Conservation (phyloP, 2,888 invertebrate species). For the Coremacera marginata region DNA sequence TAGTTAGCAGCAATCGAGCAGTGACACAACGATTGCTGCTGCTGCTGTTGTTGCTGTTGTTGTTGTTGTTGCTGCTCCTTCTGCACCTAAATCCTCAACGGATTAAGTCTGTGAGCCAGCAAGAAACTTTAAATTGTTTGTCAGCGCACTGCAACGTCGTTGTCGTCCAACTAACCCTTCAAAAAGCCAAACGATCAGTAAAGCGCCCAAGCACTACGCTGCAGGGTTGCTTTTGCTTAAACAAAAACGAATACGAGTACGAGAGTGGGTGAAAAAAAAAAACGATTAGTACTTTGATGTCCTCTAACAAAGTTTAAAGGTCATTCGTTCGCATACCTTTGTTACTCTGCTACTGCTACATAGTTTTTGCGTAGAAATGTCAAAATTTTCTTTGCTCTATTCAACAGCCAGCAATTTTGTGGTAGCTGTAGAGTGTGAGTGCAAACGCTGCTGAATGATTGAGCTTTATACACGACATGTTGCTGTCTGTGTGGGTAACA, state of each 20-base stretch:
- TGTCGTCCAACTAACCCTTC: too few species aligned
- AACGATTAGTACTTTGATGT: constrained; percentile 54
- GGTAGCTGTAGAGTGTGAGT: neutral
- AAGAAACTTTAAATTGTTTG: constrained; percentile 38
- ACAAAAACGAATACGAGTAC: neutral
- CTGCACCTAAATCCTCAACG: constrained; percentile 19
- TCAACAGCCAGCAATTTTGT: neutral
- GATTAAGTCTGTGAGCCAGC: constrained; percentile 30
- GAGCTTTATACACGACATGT: constrained; percentile 6
- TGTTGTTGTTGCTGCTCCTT: neutral
- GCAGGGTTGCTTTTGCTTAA: neutral
- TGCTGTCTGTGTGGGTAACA: constrained; percentile 13
- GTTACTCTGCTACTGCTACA: neutral
- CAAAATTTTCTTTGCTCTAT: constrained; percentile 10
- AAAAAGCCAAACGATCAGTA: neutral
- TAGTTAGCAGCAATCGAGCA: neutral
- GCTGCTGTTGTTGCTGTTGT: neutral
- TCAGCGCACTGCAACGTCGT: neutral
- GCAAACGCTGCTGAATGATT: neutral
- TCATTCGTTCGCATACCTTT: constrained; percentile 49
- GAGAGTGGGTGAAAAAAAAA: constrained; percentile 35
- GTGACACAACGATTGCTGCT: neutral
- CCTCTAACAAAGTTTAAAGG: constrained; percentile 65
- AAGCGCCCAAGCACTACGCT: neutral
- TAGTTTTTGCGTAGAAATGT: constrained; percentile 23